A percentile compares a stretch with the other conserved stretches of the same genome.
phyloP scores from a whole-genome alignment of 2,797 vertebrate species.

The Gila robusta region DNA sequence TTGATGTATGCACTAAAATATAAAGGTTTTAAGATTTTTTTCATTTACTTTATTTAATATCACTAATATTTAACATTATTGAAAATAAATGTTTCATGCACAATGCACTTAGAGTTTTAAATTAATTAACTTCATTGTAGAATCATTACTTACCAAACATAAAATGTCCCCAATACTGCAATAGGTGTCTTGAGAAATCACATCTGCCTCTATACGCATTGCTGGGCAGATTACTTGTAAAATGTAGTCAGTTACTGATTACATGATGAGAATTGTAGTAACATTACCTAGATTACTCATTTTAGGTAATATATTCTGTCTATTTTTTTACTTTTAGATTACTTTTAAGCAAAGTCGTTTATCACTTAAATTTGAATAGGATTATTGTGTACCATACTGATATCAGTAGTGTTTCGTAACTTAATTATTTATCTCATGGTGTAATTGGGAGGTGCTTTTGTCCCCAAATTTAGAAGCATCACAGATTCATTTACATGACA shows the following conservation, averaged over 20 bases:
- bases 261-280: neutral
- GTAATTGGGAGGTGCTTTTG: neutral
- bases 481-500: neutral
- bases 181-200: neutral
- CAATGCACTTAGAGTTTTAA: neutral
- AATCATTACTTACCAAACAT: neutral
- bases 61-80: neutral
- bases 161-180: neutral
- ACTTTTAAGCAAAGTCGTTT: no score
- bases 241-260: neutral
- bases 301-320: neutral
- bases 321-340: no score
- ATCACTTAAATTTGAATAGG: no score
- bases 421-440: neutral
- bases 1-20: neutral
- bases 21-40: neutral
- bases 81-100: neutral
- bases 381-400: no score
- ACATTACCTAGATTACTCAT: neutral
- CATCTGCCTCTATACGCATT: neutral
- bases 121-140: neutral
- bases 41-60: neutral
- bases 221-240: neutral
- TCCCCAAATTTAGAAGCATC: neutral
- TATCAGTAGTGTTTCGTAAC: neutral